phyloP scores from a whole-genome alignment of 2,888 invertebrate species.

The Trachelus stipa region DNA sequence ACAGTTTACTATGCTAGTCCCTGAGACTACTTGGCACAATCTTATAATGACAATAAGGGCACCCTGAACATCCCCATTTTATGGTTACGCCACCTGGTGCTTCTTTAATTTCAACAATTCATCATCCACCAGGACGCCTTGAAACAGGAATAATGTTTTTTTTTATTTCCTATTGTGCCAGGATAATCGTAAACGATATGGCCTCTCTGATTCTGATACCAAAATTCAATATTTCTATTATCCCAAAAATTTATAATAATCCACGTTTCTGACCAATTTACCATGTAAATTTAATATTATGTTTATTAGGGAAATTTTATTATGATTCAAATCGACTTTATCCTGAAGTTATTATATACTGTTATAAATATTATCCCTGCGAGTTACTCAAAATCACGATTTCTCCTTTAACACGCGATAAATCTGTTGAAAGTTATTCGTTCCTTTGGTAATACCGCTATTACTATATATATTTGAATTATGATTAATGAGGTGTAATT shows the following conservation, averaged over 20 bases:
- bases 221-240: background rate
- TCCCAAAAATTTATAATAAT: no score
- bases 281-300: no score
- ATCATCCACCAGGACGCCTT: background rate
- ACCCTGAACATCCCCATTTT: background rate
- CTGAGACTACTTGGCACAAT: background rate
- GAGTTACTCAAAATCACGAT: no score
- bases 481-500: no score
- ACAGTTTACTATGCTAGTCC: background rate
- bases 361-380: no score
- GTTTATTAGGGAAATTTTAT: background rate
- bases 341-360: background rate
- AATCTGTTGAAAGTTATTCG: background rate
- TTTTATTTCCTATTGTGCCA: background rate
- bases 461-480: no score
- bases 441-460: background rate
- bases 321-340: background rate
- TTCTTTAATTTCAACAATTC: background rate
- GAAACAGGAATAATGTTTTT: background rate
- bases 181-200: background rate
- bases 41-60: background rate
- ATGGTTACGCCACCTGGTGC: background rate
- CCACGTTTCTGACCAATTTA: no score
- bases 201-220: background rate
- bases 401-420: background rate